Evolutionary conservation across 2,888 invertebrate species (phyloP).

Genomic region (Tetragnatha montana): DNA sequence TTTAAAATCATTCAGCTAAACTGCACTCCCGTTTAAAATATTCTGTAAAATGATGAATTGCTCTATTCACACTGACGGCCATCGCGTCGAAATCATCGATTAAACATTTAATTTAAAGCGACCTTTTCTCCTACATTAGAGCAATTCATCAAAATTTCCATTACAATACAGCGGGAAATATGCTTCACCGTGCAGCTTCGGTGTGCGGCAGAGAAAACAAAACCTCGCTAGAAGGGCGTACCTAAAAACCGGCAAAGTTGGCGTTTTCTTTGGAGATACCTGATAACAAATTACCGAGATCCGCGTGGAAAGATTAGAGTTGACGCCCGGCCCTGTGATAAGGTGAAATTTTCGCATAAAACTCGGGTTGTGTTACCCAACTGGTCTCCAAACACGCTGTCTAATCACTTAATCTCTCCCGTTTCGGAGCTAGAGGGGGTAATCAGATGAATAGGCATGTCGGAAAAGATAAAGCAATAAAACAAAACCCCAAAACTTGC

Average conservation of each 20-base stretch:
- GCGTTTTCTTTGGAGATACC: neutral
- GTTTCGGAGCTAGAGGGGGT: neutral
- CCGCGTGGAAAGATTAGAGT: slow-evolving; percentile 21
- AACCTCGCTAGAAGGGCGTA: neutral
- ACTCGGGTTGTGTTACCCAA: slow-evolving; percentile 30
- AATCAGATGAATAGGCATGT: slow-evolving; percentile 11
- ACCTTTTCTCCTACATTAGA: neutral
- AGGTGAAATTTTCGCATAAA: slow-evolving; percentile 38
- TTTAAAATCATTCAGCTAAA: neutral
- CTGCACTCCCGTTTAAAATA: neutral
- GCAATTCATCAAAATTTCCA: neutral
- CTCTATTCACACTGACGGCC: neutral
- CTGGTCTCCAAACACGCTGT: slow-evolving; percentile 15
- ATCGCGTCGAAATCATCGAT: neutral
- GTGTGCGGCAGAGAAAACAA: neutral
- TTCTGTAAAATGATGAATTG: neutral
- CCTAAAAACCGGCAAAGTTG: neutral
- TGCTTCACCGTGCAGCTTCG: neutral
- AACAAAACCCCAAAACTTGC: slow-evolving; percentile 3
- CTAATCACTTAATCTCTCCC: slow-evolving; percentile 32
- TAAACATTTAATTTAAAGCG: neutral
- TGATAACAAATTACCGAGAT: slow-evolving; percentile 35
- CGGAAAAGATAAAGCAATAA: neutral
- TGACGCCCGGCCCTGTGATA: slow-evolving; percentile 25
- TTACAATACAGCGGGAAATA: neutral